These are phyloP conservation scores for Balearica regulorum DNA, from an alignment of 2,797 vertebrate species.

Conservation along the genomic window DNA sequence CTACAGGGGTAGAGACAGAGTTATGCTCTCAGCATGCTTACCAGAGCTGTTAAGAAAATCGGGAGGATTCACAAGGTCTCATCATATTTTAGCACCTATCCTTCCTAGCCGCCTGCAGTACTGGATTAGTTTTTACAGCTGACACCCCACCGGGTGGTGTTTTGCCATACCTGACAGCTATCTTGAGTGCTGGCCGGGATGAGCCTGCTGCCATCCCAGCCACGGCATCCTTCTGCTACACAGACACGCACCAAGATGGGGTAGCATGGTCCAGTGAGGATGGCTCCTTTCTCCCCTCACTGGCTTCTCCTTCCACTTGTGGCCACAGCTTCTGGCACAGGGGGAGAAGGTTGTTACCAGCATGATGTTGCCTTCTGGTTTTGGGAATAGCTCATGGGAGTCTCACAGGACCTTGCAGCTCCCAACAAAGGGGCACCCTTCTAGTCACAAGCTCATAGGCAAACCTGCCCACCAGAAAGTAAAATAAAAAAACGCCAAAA, in stretches of 20 bases:
- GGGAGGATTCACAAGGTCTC: neutral
- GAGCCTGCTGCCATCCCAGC: neutral
- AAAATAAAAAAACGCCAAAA: neutral
- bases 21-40: neutral
- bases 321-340: neutral
- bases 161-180: neutral
- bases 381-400: neutral
- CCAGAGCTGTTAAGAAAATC: neutral
- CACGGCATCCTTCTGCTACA: neutral
- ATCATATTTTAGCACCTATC: neutral
- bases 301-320: neutral
- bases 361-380: neutral
- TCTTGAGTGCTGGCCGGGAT: neutral
- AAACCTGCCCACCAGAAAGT: neutral
- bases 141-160: neutral
- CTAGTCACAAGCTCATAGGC: neutral
- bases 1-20: rapidly evolving
- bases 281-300: neutral
- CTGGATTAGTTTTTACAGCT: neutral
- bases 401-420: neutral
- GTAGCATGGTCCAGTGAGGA: neutral
- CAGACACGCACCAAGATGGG: neutral
- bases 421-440: neutral
- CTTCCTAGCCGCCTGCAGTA: neutral
- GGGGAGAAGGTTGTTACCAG: neutral